Base-by-base conservation (phyloP, 2,113 vertebrate genomes). In the Mobula birostris region DNA sequence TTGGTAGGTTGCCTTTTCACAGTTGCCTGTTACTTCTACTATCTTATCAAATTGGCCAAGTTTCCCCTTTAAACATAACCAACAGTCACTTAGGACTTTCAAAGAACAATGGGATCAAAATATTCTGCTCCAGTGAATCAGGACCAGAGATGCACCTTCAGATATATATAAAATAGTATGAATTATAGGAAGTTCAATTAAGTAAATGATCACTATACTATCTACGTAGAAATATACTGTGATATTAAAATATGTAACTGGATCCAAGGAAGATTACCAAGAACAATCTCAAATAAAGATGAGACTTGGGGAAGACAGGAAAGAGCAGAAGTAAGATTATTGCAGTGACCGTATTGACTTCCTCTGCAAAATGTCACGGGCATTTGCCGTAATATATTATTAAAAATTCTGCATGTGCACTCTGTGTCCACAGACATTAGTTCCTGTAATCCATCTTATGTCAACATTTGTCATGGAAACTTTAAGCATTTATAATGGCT, bases 391-490 rank as follows among this genome's bases (percentile, higher is more conserved):
- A 85, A 27, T 61, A 85, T 58, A 15, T 87, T 48, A 85, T 87
- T 88, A 66, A 88, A 88, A 88, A 66, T 88, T 29, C 85, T 88
- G 85, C 58, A 88, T 88, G 58, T 66, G 85, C 58, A 88, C 85
- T 58, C 58, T 61, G 29, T 88, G 29, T 88, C 27, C 85, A 87
- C 21, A 88, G 29, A 61, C 83, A 63, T 63, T 29, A 61, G 58
- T 87, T 87, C 19, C 83, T 61, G 83, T n/a, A 87, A 87, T 12
- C 56, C 83, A 58, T 88, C 83, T 88, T 88, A n/a, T 85, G 29
- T 88, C 85, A 88, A 88, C 85, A 88, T 88, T 88, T 61, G 61
- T 63, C 58, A 88, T 88, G 12, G 85, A 88, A 88, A 88, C 56
- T 61, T 87, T 63, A 88, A 63, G 61, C 85, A 88, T 66, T 88